A percentile compares a stretch with the other conserved stretches of the same genome.
These are phyloP conservation scores for Nothobranchius furzeri DNA, from an alignment of 2,113 vertebrate species.

Conservation along the genomic window DNA sequence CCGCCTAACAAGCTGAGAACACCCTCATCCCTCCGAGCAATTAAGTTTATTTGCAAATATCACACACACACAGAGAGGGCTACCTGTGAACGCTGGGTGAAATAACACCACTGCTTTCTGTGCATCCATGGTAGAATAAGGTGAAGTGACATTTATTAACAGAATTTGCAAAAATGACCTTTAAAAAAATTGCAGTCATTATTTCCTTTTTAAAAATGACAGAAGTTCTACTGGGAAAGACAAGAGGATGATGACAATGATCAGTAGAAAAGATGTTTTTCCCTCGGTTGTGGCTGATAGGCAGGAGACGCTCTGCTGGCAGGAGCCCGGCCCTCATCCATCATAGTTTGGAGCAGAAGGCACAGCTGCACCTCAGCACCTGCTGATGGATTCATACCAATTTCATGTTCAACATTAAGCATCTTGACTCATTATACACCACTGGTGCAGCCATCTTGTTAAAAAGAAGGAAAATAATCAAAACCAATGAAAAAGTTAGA, in stretches of 20 bases:
- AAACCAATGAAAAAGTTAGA: not conserved
- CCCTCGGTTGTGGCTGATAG: slow-evolving; percentile 9
- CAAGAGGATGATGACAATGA: slow-evolving; percentile 11
- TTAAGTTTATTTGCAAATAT: slow-evolving; percentile 29
- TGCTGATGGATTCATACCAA: slow-evolving; percentile 77
- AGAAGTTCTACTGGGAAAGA: slow-evolving; percentile 16
- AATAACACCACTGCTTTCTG: not conserved
- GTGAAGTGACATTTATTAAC: slow-evolving; percentile 18
- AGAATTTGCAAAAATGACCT: slow-evolving; percentile 36
- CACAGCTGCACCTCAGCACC: slow-evolving; percentile 70
- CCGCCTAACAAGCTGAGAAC: slow-evolving; percentile 24
- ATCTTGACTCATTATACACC: slow-evolving; percentile 72
- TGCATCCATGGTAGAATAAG: slow-evolving; percentile 16
- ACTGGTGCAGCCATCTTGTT: not conserved
- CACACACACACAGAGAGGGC: not conserved
- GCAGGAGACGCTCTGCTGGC: slow-evolving; percentile 58
- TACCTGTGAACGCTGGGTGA: slow-evolving; percentile 7
- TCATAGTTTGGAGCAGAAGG: slow-evolving; percentile 65
- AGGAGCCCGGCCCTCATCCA: slow-evolving; percentile 65
- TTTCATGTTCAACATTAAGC: slow-evolving; percentile 75
- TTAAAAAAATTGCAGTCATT: slow-evolving; percentile 28
- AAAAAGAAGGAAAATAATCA: slow-evolving; percentile 9
- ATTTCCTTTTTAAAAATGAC: slow-evolving; percentile 3
- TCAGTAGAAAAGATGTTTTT: slow-evolving; percentile 5
- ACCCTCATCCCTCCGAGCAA: slow-evolving; percentile 24